phyloP scores from a whole-genome alignment of 2,888 invertebrate genomes.

The Caenorhabditis japonica region DNA sequence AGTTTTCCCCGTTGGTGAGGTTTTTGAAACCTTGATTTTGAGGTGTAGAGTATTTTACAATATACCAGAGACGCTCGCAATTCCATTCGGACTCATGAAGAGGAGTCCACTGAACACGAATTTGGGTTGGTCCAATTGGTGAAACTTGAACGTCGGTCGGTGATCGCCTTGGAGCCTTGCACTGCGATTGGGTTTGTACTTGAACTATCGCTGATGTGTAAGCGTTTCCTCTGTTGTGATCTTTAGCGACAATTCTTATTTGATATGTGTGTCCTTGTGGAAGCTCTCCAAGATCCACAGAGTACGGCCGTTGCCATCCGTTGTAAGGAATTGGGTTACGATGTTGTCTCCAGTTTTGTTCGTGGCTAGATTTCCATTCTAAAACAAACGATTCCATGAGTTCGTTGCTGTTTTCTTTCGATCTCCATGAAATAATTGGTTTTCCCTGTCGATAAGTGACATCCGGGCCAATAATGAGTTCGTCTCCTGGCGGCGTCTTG shows the following conservation, averaged over 20 bases:
- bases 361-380: constrained; percentile 72
- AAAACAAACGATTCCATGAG: constrained; percentile 71
- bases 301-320: constrained; percentile 76
- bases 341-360: constrained; percentile 72
- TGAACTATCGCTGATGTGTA: constrained; percentile 74
- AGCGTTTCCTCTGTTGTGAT: constrained; percentile 70
- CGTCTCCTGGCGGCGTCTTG: constrained; percentile 69
- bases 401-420: constrained; percentile 72
- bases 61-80: constrained; percentile 76
- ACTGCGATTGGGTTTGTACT: constrained; percentile 67
- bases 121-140: constrained; percentile 75
- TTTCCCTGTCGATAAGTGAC: constrained; percentile 71
- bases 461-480: constrained; percentile 75
- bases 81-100: constrained; percentile 76
- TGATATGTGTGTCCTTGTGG: constrained; percentile 73
- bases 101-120: constrained; percentile 76
- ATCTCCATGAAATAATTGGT: constrained; percentile 73
- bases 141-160: constrained; percentile 70
- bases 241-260: constrained; percentile 66
- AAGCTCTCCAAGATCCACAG: constrained; percentile 71
- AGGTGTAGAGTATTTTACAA: constrained; percentile 74
- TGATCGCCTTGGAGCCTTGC: constrained; percentile 69
- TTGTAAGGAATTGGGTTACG: constrained; percentile 68
- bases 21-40: constrained; percentile 67
- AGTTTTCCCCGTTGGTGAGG: constrained; percentile 71